Evolutionary conservation across 2,113 vertebrate genomes (phyloP).

Genomic region (Nansenia antarctica): DNA sequence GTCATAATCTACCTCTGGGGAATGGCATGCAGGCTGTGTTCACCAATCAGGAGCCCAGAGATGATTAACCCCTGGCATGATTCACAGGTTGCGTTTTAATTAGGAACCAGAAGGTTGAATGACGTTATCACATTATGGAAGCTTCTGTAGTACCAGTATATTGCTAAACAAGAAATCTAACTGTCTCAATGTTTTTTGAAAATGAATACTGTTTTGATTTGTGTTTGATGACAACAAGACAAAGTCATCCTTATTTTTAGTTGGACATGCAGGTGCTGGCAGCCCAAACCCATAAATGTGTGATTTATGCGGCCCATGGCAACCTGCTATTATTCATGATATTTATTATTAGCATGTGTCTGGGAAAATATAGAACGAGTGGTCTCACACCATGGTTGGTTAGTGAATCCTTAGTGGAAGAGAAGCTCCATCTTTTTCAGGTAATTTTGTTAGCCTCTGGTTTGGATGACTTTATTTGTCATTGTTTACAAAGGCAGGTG

Average conservation of each 20-base stretch:
- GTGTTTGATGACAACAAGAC: conserved; percentile 3
- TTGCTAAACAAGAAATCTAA: background rate
- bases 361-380: conserved; percentile 23
- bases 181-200: background rate
- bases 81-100: background rate
- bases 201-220: background rate
- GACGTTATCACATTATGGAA: background rate
- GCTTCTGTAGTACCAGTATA: background rate
- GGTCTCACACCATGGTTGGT: conserved; percentile 13
- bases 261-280: background rate
- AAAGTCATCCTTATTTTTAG: background rate
- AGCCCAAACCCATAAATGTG: background rate
- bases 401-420: conserved; percentile 22
- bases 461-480: conserved; percentile 3
- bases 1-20: background rate
- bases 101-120: background rate
- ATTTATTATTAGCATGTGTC: conserved; percentile 42
- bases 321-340: conserved; percentile 38
- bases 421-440: background rate
- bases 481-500: background rate
- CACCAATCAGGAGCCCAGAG: background rate
- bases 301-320: conserved; percentile 10
- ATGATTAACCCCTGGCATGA: background rate
- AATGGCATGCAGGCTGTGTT: background rate
- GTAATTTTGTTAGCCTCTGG: background rate